Conservation (phyloP, 35 echinoderm and acorn worm genomes). For the Patiria miniata region DNA sequence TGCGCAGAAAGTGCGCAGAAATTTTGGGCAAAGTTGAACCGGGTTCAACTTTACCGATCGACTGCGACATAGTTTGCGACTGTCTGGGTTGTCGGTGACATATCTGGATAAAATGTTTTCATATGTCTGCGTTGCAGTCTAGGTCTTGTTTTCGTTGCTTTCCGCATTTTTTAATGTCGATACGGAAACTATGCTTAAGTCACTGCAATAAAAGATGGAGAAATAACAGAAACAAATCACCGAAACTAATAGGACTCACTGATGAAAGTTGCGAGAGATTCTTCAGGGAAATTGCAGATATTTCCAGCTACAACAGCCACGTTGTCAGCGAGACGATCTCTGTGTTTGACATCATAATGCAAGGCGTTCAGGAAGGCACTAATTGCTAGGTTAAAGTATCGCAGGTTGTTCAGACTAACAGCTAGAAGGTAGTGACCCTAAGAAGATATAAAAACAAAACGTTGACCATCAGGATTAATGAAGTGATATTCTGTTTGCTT, state of each 20-base stretch:
- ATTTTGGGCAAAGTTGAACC: too few relatives aligned
- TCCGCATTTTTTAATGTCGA: too few relatives aligned
- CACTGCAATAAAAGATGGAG: too few relatives aligned
- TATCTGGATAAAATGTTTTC: too few relatives aligned
- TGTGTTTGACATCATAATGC: conserved; percentile 74
- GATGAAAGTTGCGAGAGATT: conserved; percentile 49
- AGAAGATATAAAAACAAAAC: not conserved
- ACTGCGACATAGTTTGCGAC: too few relatives aligned
- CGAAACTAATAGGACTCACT: conserved; percentile 26
- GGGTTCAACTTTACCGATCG: too few relatives aligned
- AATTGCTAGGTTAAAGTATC: conserved; percentile 50
- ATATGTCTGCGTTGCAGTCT: too few relatives aligned
- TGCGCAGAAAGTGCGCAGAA: too few relatives aligned
- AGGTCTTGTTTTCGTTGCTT: too few relatives aligned
- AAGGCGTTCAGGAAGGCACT: conserved; percentile 82
- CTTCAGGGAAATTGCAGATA: conserved; percentile 60
- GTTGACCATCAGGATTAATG: not conserved
- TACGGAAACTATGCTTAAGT: too few relatives aligned
- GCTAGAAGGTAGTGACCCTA: conserved; percentile 90
- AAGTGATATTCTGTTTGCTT: not conserved
- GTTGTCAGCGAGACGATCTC: conserved; percentile 67
- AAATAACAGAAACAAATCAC: too few relatives aligned
- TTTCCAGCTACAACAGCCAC: conserved; percentile 77
- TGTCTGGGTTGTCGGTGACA: too few relatives aligned
- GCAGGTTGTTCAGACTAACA: conserved; percentile 72